These are phyloP conservation scores for Myotis planiceps DNA, from an alignment of 2,797 vertebrate species.

Conservation along the genomic window DNA sequence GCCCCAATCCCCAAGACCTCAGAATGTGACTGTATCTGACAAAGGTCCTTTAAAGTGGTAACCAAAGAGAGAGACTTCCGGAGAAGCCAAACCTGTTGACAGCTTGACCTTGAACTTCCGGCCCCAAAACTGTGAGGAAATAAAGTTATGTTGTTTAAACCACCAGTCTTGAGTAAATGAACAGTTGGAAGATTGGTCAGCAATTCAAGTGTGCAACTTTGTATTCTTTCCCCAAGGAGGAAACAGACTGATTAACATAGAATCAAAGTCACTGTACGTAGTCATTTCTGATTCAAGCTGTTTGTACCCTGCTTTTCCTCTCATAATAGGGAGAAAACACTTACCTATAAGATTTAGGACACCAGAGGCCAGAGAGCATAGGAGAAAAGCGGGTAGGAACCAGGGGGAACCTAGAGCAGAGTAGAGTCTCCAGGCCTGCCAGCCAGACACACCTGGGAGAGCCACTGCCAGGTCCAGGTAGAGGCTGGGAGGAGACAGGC, in stretches of 20 bases:
- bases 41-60: not conserved
- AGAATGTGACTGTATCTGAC: not conserved
- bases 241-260: not conserved
- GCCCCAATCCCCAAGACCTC: not conserved
- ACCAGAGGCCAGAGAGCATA: not conserved
- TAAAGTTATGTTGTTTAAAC: not conserved
- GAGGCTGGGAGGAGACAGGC: accelerated
- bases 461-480: too few species aligned
- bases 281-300: not conserved
- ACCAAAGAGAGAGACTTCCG: not conserved
- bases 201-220: not conserved
- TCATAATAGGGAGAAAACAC: not conserved
- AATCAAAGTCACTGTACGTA: not conserved
- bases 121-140: not conserved
- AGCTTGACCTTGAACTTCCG: not conserved
- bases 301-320: not conserved
- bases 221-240: not conserved
- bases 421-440: not conserved
- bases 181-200: not conserved
- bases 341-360: not conserved
- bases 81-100: not conserved
- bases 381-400: not conserved
- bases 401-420: not conserved
- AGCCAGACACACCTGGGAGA: not conserved
- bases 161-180: not conserved